A percentile compares a stretch with the other conserved stretches of the same genome.
Evolutionary conservation across 2,113 vertebrate genomes (phyloP).

Genomic region (Corythaixoides concolor): DNA sequence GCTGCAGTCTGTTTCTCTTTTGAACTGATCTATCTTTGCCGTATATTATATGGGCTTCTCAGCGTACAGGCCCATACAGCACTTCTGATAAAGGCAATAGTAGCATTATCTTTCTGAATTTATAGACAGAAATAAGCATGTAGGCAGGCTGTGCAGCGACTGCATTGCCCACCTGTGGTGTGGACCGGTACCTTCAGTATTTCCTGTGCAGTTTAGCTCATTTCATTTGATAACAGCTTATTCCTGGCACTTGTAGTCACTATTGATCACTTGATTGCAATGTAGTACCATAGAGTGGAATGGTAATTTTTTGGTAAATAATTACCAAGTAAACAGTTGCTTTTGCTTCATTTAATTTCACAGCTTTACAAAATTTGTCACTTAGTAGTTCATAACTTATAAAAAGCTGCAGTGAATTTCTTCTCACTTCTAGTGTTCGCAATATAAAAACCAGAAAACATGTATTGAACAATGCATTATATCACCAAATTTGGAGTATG

Average conservation of each 20-base stretch:
- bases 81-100: background rate
- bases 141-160: background rate
- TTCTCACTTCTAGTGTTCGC: background rate
- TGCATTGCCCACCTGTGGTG: background rate
- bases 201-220: slow-evolving; percentile 43
- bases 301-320: slow-evolving; percentile 51
- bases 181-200: background rate
- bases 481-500: background rate
- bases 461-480: background rate
- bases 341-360: background rate
- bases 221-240: slow-evolving; percentile 32
- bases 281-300: background rate
- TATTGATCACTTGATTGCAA: slow-evolving; percentile 62
- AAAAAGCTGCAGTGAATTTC: background rate
- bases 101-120: background rate
- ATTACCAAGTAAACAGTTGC: slow-evolving; percentile 25
- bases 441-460: background rate
- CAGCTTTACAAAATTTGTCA: background rate
- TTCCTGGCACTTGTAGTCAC: slow-evolving; percentile 34
- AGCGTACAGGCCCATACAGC: background rate
- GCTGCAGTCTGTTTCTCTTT: background rate
- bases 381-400: background rate
- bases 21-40: background rate
- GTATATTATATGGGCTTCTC: background rate
- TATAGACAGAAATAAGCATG: background rate